Evolutionary conservation across 1,140 invertebrate genomes (phyloP).

Genomic region (Apis cerana): DNA sequence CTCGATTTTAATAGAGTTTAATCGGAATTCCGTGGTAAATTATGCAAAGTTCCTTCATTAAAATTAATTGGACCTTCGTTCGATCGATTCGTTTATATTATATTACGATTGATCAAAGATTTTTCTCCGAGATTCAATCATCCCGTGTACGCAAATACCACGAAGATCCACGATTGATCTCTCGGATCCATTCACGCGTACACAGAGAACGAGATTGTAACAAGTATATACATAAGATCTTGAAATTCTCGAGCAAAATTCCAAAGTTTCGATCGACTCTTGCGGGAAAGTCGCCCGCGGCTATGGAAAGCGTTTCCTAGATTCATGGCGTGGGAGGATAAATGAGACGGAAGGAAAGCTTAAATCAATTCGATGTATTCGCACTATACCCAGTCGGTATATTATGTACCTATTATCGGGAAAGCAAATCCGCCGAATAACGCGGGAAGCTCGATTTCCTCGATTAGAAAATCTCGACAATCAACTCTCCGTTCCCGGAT

Average conservation of each 20-base stretch:
- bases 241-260: conserved; percentile 21
- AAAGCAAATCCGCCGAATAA: conserved; percentile 65
- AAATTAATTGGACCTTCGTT: no score
- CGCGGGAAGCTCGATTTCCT: conserved; percentile 60
- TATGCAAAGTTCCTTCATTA: no score
- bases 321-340: background rate
- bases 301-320: conserved; percentile 45
- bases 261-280: conserved; percentile 63
- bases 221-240: conserved; percentile 1
- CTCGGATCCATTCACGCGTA: no score
- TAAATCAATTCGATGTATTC: conserved; percentile 68
- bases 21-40: no score
- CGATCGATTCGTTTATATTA: no score
- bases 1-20: no score
- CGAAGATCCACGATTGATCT: no score
- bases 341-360: conserved; percentile 35
- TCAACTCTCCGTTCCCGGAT: background rate
- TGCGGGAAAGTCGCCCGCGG: conserved; percentile 50
- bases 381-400: conserved; percentile 63
- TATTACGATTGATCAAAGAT: no score
- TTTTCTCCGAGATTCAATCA: no score
- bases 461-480: conserved; percentile 34
- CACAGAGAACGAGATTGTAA: no score
- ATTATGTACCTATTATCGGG: conserved; percentile 68
- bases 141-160: no score